phyloP scores from a whole-genome alignment of 2,888 invertebrate genomes.

The Heliconius hortense region DNA sequence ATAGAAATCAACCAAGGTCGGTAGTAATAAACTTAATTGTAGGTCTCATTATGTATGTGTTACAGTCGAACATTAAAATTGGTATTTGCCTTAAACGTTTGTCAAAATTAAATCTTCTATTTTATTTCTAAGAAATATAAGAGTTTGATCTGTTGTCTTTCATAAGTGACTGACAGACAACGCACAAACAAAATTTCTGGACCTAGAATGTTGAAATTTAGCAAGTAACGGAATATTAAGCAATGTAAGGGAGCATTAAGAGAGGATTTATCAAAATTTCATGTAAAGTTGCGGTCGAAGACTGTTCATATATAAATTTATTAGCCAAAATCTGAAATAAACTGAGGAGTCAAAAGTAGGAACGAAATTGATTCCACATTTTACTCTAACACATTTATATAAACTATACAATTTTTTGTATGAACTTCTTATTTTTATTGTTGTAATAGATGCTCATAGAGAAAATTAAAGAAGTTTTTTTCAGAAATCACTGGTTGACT shows the following conservation, averaged over 20 bases:
- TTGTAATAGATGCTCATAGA: neutral
- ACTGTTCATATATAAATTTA: neutral
- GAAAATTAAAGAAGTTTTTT: too few species aligned
- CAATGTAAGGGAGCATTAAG: too few species aligned
- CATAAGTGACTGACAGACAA: too few species aligned
- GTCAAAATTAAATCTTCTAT: too few species aligned
- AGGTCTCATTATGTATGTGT: slow-evolving; percentile 51
- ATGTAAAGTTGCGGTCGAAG: too few species aligned
- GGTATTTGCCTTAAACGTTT: too few species aligned
- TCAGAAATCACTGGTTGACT: neutral
- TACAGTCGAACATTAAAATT: slow-evolving; percentile 39
- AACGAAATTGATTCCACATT: neutral
- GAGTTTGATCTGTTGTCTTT: too few species aligned
- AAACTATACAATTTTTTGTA: neutral
- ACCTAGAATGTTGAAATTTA: too few species aligned
- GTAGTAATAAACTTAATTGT: slow-evolving; percentile 67
- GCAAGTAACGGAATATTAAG: too few species aligned
- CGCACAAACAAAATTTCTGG: too few species aligned
- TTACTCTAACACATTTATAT: neutral
- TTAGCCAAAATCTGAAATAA: neutral
- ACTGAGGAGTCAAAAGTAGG: neutral
- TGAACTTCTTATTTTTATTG: neutral
- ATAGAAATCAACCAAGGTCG: slow-evolving; percentile 75
- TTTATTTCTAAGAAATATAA: too few species aligned
- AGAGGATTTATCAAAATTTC: too few species aligned